phyloP scores from a whole-genome alignment of 2,113 vertebrate genomes.

The Parotia lawesii region DNA sequence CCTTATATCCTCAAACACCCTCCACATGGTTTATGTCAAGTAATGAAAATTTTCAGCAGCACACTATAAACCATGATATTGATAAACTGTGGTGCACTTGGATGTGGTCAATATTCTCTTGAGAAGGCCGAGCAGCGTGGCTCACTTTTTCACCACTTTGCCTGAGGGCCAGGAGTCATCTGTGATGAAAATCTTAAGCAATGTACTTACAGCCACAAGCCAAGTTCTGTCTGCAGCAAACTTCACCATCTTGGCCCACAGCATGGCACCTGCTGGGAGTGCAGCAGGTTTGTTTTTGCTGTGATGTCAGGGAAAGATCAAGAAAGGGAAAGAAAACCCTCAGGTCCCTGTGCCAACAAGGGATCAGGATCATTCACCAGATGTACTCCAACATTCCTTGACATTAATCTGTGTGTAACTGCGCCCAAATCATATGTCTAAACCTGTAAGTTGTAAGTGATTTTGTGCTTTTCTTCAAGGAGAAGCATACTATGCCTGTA shows the following conservation, averaged over 20 bases:
- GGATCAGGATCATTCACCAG: not conserved
- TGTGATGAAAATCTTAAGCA: not conserved
- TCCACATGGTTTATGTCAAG: not conserved
- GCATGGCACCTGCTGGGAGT: not conserved
- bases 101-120: not conserved
- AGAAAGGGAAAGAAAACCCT: not conserved
- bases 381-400: not conserved
- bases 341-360: not conserved
- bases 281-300: not conserved
- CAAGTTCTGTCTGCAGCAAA: not conserved
- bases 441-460: not conserved
- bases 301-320: not conserved
- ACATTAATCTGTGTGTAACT: not conserved
- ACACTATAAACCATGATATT: rapidly evolving
- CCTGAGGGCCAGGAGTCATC: not conserved
- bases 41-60: not conserved
- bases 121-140: not conserved
- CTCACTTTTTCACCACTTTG: not conserved
- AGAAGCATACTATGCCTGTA: not conserved
- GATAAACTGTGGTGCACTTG: not conserved
- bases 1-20: not conserved
- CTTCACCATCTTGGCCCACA: not conserved
- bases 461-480: not conserved
- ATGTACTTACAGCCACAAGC: not conserved
- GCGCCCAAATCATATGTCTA: not conserved